Percentiles rank a stretch among this genome's conserved stretches.
Evolutionary conservation across 2,113 vertebrate species (phyloP).

Genomic region (Strix uralensis): DNA sequence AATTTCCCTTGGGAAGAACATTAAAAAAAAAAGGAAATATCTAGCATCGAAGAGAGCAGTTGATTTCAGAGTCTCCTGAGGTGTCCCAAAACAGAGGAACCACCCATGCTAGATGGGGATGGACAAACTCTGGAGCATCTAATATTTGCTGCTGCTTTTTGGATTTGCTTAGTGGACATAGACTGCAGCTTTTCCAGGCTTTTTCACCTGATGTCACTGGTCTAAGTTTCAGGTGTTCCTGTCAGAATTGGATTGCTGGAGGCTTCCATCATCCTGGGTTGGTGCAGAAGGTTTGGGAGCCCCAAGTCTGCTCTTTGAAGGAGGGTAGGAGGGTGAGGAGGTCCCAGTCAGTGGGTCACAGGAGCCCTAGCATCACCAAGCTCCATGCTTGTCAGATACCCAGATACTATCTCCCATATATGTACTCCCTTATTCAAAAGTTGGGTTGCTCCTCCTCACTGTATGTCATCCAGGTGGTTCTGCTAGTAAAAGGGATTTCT

Average conservation of each 20-base stretch:
- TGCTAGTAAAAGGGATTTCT: neutral
- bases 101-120: fast-evolving
- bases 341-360: neutral
- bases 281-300: neutral
- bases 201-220: neutral
- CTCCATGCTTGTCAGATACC: neutral
- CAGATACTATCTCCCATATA: neutral
- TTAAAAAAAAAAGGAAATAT: neutral
- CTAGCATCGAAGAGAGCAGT: neutral
- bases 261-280: neutral
- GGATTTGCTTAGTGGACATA: neutral
- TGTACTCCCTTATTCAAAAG: neutral
- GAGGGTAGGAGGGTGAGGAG: neutral
- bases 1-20: neutral
- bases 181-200: neutral
- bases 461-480: neutral
- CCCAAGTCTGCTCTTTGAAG: neutral
- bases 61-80: neutral
- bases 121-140: neutral
- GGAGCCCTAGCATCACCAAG: fast-evolving
- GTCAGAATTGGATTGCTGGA: neutral
- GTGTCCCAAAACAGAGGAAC: neutral
- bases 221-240: neutral
- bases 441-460: neutral
- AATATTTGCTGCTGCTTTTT: neutral